Evolutionary conservation across 2,113 vertebrate species (phyloP).

Genomic region (Chamaea fasciata): DNA sequence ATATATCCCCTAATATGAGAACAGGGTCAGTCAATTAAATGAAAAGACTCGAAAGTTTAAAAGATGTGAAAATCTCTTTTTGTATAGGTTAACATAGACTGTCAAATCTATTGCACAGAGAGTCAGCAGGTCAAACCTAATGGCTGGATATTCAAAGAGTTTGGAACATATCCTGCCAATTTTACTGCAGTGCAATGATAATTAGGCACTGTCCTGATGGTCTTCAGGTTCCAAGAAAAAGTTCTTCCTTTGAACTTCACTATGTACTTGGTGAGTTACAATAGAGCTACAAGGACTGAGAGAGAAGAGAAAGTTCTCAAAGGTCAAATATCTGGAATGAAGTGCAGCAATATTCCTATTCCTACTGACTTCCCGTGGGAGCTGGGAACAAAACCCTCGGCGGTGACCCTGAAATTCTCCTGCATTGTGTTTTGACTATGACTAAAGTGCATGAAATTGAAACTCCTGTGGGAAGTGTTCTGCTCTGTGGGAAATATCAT

Average conservation of each 20-base stretch:
- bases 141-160: not conserved
- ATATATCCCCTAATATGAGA: not conserved
- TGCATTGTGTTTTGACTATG: not conserved
- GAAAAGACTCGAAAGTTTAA: not conserved
- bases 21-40: not conserved
- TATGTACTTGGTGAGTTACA: not conserved
- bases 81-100: not conserved
- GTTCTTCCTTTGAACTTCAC: not conserved
- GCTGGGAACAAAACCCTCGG: not conserved
- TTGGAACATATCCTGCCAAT: not conserved
- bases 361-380: not conserved
- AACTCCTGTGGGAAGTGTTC: not conserved
- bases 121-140: not conserved
- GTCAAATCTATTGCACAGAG: not conserved
- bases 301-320: not conserved
- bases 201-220: not conserved
- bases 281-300: not conserved
- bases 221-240: not conserved
- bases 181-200: not conserved
- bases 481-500: not conserved
- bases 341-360: not conserved
- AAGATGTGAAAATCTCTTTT: not conserved
- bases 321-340: not conserved
- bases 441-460: not conserved
- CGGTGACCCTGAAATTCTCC: not conserved